Percentiles rank a stretch among this genome's conserved stretches.
These are phyloP conservation scores for Pseudomugil tenellus DNA, from an alignment of 2,797 vertebrate genomes.

Conservation along the genomic window DNA sequence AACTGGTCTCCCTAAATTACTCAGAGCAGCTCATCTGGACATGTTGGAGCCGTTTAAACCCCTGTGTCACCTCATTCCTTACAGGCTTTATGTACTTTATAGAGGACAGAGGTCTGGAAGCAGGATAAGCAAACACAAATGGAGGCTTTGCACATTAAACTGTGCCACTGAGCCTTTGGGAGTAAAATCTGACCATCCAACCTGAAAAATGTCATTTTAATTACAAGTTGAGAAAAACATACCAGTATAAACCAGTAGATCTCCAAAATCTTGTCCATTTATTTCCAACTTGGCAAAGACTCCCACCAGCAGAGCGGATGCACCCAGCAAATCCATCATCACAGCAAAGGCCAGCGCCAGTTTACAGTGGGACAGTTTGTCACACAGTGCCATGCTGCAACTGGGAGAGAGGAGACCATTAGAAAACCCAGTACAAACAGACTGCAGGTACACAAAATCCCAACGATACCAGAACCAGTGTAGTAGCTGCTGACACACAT, in stretches of 20 bases:
- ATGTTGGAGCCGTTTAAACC: too few species aligned
- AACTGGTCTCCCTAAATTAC: too few species aligned
- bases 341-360: conserved; percentile 86
- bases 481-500: neutral
- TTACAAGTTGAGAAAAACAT: conserved; percentile 6
- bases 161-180: too few species aligned
- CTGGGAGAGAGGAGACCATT: conserved; percentile 9
- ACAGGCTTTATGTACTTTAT: too few species aligned
- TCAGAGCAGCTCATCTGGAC: too few species aligned
- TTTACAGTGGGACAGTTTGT: conserved; percentile 85
- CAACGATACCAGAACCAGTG: neutral
- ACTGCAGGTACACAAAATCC: neutral
- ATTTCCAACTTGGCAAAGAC: conserved; percentile 86
- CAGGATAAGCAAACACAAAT: too few species aligned
- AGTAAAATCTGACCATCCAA: neutral
- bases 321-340: conserved; percentile 86
- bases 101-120: too few species aligned
- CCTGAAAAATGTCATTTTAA: neutral
- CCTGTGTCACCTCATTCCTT: too few species aligned
- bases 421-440: neutral
- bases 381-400: conserved; percentile 60
- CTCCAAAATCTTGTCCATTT: conserved; percentile 87
- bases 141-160: too few species aligned
- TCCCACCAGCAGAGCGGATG: conserved; percentile 84
- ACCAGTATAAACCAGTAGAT: conserved; percentile 89